These are phyloP conservation scores for Dicrostonyx torquatus DNA, from an alignment of 2,797 vertebrate species.

Conservation along the genomic window DNA sequence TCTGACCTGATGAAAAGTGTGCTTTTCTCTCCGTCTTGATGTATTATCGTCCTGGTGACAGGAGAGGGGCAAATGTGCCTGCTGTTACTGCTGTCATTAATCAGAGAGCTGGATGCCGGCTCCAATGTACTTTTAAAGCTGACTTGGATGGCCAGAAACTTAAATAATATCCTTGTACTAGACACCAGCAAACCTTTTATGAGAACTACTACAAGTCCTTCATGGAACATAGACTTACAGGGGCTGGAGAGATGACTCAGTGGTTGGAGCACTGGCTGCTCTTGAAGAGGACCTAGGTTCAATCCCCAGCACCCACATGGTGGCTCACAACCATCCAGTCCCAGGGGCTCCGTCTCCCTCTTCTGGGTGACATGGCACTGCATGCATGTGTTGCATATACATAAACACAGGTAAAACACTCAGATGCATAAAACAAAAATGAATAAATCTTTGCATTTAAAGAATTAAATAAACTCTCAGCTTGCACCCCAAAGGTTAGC, in stretches of 20 bases:
- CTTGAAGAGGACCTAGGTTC: neutral
- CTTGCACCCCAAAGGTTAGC: conserved; percentile 30
- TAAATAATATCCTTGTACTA: conserved; percentile 37
- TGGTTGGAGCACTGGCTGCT: neutral
- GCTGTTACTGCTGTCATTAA: conserved; percentile 37
- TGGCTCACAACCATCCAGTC: neutral
- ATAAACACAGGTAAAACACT: neutral
- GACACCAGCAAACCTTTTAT: conserved; percentile 31
- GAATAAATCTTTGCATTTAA: neutral
- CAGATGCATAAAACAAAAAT: neutral
- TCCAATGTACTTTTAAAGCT: conserved; percentile 53
- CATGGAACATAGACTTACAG: conserved; percentile 6
- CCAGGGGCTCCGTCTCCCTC: neutral
- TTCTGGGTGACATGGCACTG: neutral
- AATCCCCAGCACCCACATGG: neutral
- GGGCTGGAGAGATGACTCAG: neutral
- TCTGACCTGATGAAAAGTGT: conserved; percentile 59
- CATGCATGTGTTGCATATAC: neutral
- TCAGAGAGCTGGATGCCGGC: neutral
- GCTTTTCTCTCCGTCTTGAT: conserved; percentile 58
- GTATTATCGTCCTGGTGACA: neutral
- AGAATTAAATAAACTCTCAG: conserved; percentile 17
- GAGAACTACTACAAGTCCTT: conserved; percentile 46
- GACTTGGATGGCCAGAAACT: neutral
- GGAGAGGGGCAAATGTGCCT: conserved; percentile 30